Base-by-base conservation (phyloP, 2,888 invertebrate species). In the Stenurella melanura region DNA sequence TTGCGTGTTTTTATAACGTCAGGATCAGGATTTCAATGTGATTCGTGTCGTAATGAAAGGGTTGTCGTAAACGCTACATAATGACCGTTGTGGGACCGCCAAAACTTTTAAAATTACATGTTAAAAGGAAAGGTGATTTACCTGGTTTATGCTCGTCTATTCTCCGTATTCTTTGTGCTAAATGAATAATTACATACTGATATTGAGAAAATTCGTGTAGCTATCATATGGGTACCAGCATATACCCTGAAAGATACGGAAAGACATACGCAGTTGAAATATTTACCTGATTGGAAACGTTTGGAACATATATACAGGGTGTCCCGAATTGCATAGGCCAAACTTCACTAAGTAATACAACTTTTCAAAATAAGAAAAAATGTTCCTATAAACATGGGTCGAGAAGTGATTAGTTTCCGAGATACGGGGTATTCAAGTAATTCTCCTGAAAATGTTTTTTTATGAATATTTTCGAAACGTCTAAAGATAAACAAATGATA, bases 41-140 rank as follows among this genome's bases (percentile, higher is more conserved):
- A 50, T 69, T 57, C 34, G 69, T 57, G 69, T 58, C 19, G 30
- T 34, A 34, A 34, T 58, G 18, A 26, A 69, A 57, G 69, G 69
- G 58, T 38, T 69, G 69, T 69, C 54, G 17, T 57, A 69, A 69
- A 69, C 34, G 19, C 38, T 34, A 18, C 57, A 30, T 18, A 58
- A 54, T 69, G 57, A 30, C 57, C 21, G 69, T 69, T 69, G 34
- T 58, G 34, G 15, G 21, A 15, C 57, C 69, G 34, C 56, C 30
- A 56, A 34, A 34, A 69, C 30, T 68, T 56, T 30, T 30, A 18
- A 57, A 69, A 57, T 69, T 69, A 34, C 30, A 30, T 38, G 18
- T 38, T 69, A 30, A 69, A 30, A 7, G 26, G 11, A 21, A 58
- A 38, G 9, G 54, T 26, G 15, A 56, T 56, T 54, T 54, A 12